Evolutionary conservation across 2,888 invertebrate species (phyloP).

Genomic region (Rhagonycha lutea): DNA sequence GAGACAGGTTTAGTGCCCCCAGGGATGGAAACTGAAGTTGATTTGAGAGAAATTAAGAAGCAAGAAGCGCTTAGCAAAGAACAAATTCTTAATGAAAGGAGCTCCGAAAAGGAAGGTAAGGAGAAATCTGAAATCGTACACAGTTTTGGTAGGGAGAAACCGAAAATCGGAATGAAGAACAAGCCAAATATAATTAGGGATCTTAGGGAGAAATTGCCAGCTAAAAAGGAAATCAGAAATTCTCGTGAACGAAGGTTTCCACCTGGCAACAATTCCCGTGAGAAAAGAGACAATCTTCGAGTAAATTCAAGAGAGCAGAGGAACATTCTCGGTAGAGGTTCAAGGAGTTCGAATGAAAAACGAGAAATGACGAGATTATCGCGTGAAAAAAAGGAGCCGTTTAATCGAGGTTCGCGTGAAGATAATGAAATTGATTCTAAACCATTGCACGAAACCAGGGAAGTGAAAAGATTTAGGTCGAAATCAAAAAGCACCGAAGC

Average conservation of each 20-base stretch:
- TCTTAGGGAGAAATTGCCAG: neutral
- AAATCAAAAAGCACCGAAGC: neutral
- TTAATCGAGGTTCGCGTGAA: neutral
- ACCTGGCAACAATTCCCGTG: neutral
- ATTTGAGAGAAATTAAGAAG: constrained; percentile 37
- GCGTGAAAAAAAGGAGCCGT: neutral
- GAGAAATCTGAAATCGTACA: neutral
- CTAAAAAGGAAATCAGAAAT: neutral
- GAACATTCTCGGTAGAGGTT: too few relatives aligned
- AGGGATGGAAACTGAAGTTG: constrained; percentile 55
- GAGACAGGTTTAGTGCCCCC: constrained; percentile 56
- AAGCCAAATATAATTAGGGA: neutral
- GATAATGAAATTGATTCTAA: neutral
- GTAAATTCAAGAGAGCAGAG: neutral
- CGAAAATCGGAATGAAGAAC: neutral
- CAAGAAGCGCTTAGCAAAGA: neutral
- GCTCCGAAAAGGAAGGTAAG: constrained; percentile 2
- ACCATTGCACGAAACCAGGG: neutral
- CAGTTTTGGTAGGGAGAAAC: neutral
- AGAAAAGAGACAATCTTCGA: neutral
- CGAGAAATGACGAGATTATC: neutral
- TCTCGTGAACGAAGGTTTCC: neutral
- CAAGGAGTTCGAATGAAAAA: neutral
- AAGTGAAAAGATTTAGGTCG: neutral
- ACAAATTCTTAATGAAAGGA: neutral